Base-by-base conservation (phyloP, 2,113 vertebrate species). In the Copsychus sechellarum region DNA sequence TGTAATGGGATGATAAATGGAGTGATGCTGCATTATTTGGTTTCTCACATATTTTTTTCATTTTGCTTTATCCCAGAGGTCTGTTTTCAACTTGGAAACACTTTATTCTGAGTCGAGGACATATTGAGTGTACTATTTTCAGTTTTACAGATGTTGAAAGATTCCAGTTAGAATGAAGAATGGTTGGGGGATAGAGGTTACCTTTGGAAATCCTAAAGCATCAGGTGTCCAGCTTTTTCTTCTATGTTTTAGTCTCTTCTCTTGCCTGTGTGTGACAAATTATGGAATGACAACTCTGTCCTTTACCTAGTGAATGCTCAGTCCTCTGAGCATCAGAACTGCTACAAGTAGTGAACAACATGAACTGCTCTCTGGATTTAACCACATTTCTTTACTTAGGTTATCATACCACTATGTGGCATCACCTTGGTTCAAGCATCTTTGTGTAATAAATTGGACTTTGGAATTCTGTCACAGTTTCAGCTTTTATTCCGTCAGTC, bases 21-120 rank as follows among this genome's bases (percentile, higher is more conserved):
- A 81, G 72, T 72, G 90, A 80, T 11, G 31, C 81, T 8, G 3
- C n/a, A 48, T 94, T 89, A 77, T 89, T 94, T 54, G 73, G 67
- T 83, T 91, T 91, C 67, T 83, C 88, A 57, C 77, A 77, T 86
- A 5, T 81, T 94, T 93, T 90, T 84, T 92, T 73, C 87, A 81
- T 96, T 95, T 89, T 88, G 9, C 64, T 73, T 65, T 83, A 78
- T 87, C 77, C 88, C 81, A 78, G 64, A 70, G 38, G 90, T 70
- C 78, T 34, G 17, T 50, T 95, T 94, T 89, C n/a, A 77, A 25
- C 73, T 89, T 91, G 34, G 67, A 94, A 92, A 53, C 60, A 72
- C 58, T 93, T 95, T 54, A 43, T 89, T 51, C 47, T 77, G 84
- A 61, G 34, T 64, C 77, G 58, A 81, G 50, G 72, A 84, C 45